phyloP scores from a whole-genome alignment of 2,797 vertebrate genomes.

The Oryzias dopingdopingensis region DNA sequence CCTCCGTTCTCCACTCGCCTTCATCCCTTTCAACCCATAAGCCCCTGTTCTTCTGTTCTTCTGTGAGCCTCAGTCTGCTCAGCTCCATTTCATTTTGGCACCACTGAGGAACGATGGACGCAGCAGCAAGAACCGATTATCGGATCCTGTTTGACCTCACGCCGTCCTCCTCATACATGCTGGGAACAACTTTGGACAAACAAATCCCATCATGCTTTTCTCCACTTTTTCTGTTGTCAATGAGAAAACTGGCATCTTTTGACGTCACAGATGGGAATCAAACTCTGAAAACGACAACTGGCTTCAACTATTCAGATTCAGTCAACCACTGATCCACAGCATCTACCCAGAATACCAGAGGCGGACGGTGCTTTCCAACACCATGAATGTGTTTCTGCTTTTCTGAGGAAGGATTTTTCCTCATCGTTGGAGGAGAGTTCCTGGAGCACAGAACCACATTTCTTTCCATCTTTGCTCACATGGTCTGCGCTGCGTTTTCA shows the following conservation, averaged over 20 bases:
- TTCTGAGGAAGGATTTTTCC: slow-evolving; percentile 9
- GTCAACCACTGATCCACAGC: slow-evolving; percentile 22
- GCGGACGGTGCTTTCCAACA: slow-evolving; percentile 25
- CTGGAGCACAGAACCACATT: slow-evolving; percentile 2
- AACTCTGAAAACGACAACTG: slow-evolving; percentile 25
- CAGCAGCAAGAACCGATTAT: slow-evolving; percentile 12
- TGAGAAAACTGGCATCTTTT: slow-evolving; percentile 44
- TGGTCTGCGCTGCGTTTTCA: slow-evolving; percentile 16
- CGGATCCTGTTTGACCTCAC: too few relatives aligned
- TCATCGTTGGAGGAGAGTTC: slow-evolving; percentile 7
- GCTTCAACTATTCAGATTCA: slow-evolving; percentile 30
- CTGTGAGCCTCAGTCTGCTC: slow-evolving; percentile 18
- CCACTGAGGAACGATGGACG: slow-evolving; percentile 24
- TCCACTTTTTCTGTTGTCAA: not conserved
- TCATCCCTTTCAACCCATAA: slow-evolving; percentile 46
- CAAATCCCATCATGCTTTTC: too few relatives aligned
- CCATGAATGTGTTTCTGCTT: slow-evolving; percentile 10
- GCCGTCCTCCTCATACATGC: too few relatives aligned
- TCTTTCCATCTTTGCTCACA: not conserved
- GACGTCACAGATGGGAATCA: slow-evolving; percentile 46
- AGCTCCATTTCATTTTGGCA: slow-evolving; percentile 27
- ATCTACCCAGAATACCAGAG: slow-evolving; percentile 22
- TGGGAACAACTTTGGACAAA: too few relatives aligned
- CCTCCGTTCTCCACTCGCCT: slow-evolving; percentile 49
- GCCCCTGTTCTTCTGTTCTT: slow-evolving; percentile 34